Evolutionary conservation across 1,140 invertebrate species (phyloP), one percentile per base, ranked within the genome.

Genomic region (Hylyphantes graminicola): DNA sequence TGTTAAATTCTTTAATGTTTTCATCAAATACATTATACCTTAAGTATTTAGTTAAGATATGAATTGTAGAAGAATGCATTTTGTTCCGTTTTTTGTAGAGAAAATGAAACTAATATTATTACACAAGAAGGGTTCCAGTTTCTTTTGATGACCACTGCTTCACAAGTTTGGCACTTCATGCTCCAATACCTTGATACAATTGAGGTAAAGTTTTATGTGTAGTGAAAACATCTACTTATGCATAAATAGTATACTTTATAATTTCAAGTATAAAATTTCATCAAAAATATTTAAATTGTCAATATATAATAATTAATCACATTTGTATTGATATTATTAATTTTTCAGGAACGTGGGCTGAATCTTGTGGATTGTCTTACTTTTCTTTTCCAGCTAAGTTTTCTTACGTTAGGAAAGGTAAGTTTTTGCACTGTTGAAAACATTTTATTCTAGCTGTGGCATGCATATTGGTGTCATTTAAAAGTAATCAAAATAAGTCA

Each of bases 121-220:
- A 98, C 97, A 0, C 93, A 95, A 86, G 94, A 96, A 86, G 96
- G 96, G 6, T 98, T 98, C 90, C 97, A 99, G 90, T 99, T 99
- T 91, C 91, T 99, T 19, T 90, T 99, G 15, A 91, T 99, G 86
- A 97, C 98, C 88, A 96, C 95, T 10, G 93, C 94, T 57, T 94
- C 95, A 61, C 97, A 98, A 92, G 93, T 93, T 63, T 99, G 97
- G 98, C 95, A 96, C 89, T 99, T 99, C 90, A 94, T 99, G 88
- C 92, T 98, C 4, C 96, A 98, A 89, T 98, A 98, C 90, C 90
- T 99, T 80, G 96, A 98, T 87, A 97, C 96, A 12, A 94, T 97
- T 13, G 94, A 97, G 90, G 89, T 89, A 86, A 87, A 73, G 76
- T 73, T 74, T 55, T 17, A 19, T 48, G 54, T 65, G 5, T 35